Evolutionary conservation across 2,113 vertebrate genomes (phyloP), one percentile per base, ranked within the genome.

Genomic region (Isurus oxyrinchus): DNA sequence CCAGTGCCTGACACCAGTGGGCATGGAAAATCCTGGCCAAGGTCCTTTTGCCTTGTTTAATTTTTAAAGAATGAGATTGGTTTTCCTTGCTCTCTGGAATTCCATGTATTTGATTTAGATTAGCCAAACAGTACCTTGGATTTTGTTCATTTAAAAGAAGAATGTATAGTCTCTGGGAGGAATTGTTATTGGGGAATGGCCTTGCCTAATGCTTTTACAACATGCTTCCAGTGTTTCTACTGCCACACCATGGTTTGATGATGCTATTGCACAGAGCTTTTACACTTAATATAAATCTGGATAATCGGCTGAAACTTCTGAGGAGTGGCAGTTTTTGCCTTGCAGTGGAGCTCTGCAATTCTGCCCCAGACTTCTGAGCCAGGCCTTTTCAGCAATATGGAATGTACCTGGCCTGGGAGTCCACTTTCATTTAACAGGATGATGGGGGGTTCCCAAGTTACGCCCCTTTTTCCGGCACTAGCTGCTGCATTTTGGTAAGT

Each of bases 231-330:
- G 31, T 96, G 96, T 96, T 96, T 8, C 2, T 97, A 88, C 96
- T 97, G 97, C 97, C 98, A 96, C 97, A 97, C 44, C 97, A 97
- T 98, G 97, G 97, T 96, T 53, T 96, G 2, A 44, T 53, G 13
- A 0, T 96, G 96, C 21, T 63, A 97, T 55, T 81, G n/a, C 95
- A 14, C 97, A 96, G 97, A 97, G 96, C 21, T 13, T 63, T 11
- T 55, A 16, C 10, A 6, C 4, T 49, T 4, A 23, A 66, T 40
- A 67, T 55, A 19, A 95, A 55, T 69, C 1, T 95, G 67, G 8
- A 55, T 95, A 95, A 21, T 66, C 21, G 63, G 63, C 63, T 66
- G 63, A 66, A 66, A 66, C 63, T 66, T 66, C 19, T 19, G 16
- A 66, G 63, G 16, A 66, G 19, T 16, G 63, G 63, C 16, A 66